Base-by-base conservation (phyloP, 2,888 invertebrate genomes). In the Reticulitermes lucifugus region DNA sequence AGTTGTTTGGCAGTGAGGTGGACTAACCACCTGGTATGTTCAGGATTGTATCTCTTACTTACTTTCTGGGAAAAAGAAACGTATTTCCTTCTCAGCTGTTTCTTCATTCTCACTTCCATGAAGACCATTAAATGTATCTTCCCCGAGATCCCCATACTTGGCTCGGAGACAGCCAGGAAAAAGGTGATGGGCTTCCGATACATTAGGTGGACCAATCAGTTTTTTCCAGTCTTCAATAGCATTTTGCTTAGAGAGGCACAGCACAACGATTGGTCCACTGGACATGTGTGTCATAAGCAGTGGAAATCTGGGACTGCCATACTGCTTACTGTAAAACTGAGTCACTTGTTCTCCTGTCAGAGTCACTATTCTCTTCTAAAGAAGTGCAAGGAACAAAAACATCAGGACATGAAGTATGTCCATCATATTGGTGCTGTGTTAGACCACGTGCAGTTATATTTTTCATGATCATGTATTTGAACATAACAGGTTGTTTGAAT, bases 31-130 rank as follows among this genome's bases (percentile, higher is more conserved):
- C 55, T 55, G 14, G 14, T 55, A 55, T 14, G 2, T 55, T 18
- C 55, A 18, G 55, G 55, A 18, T 55, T 51, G 5, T 55, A 18
- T 18, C 21, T 46, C 9, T 70, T 79, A 89, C 93, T 92, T 92
- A 97, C 96, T 94, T 88, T 94, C 93, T 1, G 97, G 97, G 91
- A 96, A 98, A 91, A 98, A 97, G 90, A 96, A 98, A 89, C 95
- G 94, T 88, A 98, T 96, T 91, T 98, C 98, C 87, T 94, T 92
- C 83, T 94, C 92, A 0, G 97, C 95, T 79, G 94, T 93, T 0
- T 92, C 90, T 25, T 92, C 90, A 88, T 92, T 93, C 86, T 93
- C 94, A 87, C 98, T 97, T 14, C 96, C 97, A 90, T 98, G 97
- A 0, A 98, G 90, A 0, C 93, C 96, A 89, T 97, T 96, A 86